phyloP scores from a whole-genome alignment of 64 coral and sea anemone genomes.

The Actinia equina region DNA sequence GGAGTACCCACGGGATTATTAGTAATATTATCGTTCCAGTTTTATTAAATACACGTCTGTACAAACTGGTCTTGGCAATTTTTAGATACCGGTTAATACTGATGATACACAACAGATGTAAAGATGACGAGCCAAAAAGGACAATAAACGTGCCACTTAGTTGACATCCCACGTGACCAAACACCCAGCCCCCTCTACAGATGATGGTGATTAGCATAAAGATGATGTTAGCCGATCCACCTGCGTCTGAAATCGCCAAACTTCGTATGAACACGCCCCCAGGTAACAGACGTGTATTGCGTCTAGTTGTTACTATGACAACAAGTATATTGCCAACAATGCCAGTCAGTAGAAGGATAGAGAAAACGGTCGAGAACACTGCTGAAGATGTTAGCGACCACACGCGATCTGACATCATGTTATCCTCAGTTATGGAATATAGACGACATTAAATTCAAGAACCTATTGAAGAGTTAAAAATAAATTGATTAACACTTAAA shows the following conservation, averaged over 20 bases:
- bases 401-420: neutral
- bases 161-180: conserved; percentile 46
- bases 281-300: conserved; percentile 21
- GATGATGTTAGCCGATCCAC: conserved; percentile 37
- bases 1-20: conserved; percentile 35
- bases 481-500: neutral
- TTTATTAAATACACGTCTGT: conserved; percentile 35
- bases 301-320: conserved; percentile 36
- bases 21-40: conserved; percentile 7
- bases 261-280: conserved; percentile 48
- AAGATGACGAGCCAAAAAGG: conserved; percentile 24
- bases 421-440: neutral
- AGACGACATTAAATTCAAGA: neutral
- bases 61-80: conserved; percentile 31
- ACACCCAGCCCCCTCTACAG: conserved; percentile 40
- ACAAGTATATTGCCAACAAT: conserved; percentile 54
- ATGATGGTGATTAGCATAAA: conserved; percentile 54
- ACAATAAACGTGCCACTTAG: conserved; percentile 42
- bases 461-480: neutral
- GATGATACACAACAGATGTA: conserved; percentile 39
- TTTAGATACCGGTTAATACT: conserved; percentile 58
- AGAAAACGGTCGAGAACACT: conserved; percentile 4
- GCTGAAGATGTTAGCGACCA: conserved; percentile 25
- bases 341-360: conserved; percentile 26
- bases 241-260: conserved; percentile 33